A percentile compares a stretch with the other conserved stretches of the same genome.
Evolutionary conservation across 2,797 vertebrate species (phyloP).

Genomic region (Odontamblyopus rebecca): DNA sequence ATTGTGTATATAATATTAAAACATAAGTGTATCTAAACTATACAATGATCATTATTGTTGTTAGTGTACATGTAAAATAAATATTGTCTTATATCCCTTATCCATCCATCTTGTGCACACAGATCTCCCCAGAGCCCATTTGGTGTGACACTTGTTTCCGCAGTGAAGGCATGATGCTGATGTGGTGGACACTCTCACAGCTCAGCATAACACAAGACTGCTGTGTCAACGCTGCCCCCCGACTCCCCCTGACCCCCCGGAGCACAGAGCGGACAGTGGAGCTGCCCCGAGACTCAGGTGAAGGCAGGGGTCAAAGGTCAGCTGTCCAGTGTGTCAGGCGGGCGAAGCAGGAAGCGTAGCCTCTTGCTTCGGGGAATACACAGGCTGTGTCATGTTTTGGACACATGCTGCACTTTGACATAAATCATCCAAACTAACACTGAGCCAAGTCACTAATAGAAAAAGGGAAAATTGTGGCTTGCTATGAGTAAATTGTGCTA

Average conservation of each 20-base stretch:
- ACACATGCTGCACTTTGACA: constrained; percentile 68
- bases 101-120: constrained; percentile 16
- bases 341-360: constrained; percentile 76
- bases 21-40: neutral
- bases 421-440: constrained; percentile 67
- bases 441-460: constrained; percentile 37
- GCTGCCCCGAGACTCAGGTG: constrained; percentile 65
- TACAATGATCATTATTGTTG: neutral
- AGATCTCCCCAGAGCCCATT: constrained; percentile 30
- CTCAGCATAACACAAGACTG: constrained; percentile 77
- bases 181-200: constrained; percentile 60
- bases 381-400: constrained; percentile 73
- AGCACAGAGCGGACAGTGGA: constrained; percentile 54
- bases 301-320: constrained; percentile 66
- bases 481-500: neutral
- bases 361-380: constrained; percentile 71
- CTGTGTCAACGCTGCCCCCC: constrained; percentile 74
- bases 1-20: neutral
- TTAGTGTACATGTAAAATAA: neutral
- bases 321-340: constrained; percentile 75
- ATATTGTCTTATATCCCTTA: neutral
- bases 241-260: constrained; percentile 57
- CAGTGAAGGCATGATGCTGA: constrained; percentile 61
- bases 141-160: constrained; percentile 68
- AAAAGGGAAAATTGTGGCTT: constrained; percentile 22